Evolutionary conservation across 2,113 vertebrate species (phyloP).

Genomic region (Neodontobutis hainanensis): DNA sequence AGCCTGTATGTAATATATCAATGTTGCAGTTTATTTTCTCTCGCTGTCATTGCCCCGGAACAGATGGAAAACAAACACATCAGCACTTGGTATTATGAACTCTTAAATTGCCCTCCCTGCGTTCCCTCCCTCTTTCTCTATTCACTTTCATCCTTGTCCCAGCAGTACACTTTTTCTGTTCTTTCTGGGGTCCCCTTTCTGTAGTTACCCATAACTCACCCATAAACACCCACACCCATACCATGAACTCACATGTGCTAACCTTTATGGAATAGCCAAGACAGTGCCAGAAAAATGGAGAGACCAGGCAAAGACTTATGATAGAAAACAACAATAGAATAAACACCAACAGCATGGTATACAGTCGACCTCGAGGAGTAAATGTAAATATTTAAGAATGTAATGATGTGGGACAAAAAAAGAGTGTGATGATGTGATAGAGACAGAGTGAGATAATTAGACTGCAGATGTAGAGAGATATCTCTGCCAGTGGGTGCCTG

Average conservation of each 20-base stretch:
- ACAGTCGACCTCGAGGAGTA: conserved; percentile 39
- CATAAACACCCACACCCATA: conserved; percentile 78
- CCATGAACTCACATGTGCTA: conserved; percentile 67
- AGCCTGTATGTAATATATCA: conserved; percentile 76
- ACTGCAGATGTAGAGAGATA: conserved; percentile 53
- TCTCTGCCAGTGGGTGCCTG: conserved; percentile 69
- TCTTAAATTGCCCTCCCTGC: conserved; percentile 72
- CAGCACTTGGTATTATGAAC: conserved; percentile 81
- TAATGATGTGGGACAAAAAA: not conserved
- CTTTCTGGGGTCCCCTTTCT: conserved; percentile 79
- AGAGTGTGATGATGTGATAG: conserved; percentile 24
- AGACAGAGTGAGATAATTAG: conserved; percentile 43
- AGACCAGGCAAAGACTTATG: conserved; percentile 71
- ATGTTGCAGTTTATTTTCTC: conserved; percentile 76
- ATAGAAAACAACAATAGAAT: conserved; percentile 62
- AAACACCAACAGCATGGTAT: conserved; percentile 48
- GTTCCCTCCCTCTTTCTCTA: conserved; percentile 49
- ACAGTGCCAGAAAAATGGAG: conserved; percentile 60
- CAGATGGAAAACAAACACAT: conserved; percentile 81
- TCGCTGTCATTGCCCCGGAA: conserved; percentile 77
- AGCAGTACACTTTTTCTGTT: conserved; percentile 71
- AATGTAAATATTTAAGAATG: conserved; percentile 47
- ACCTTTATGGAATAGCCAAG: conserved; percentile 77
- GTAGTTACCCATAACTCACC: conserved; percentile 81
- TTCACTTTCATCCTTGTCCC: conserved; percentile 77